Conservation (phyloP, 2,888 invertebrate genomes). For the Stomorhina lunata region DNA sequence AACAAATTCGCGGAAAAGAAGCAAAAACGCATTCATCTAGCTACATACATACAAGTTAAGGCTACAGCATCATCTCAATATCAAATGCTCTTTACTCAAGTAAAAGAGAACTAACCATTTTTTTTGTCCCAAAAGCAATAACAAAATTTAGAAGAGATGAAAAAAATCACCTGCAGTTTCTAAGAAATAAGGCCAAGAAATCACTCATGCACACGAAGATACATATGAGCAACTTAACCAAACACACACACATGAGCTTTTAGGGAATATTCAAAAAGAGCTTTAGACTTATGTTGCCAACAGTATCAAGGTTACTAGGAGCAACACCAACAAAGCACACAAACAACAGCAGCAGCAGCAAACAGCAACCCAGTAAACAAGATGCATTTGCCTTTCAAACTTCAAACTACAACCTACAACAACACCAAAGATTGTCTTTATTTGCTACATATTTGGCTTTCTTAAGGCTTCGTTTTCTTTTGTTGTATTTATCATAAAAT, state of each 20-base stretch:
- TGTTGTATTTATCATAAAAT: conserved; percentile 12
- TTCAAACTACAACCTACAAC: too few species aligned
- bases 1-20: conserved; percentile 80
- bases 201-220: conserved; percentile 38
- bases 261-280: too few species aligned
- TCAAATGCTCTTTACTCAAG: background rate
- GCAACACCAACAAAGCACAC: conserved; percentile 38
- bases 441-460: conserved; percentile 28
- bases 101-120: conserved; percentile 42
- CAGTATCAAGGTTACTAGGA: conserved; percentile 66
- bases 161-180: conserved; percentile 77
- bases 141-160: conserved; percentile 12
- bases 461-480: conserved; percentile 11
- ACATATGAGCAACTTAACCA: background rate
- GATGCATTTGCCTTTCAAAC: conserved; percentile 58
- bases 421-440: too few species aligned
- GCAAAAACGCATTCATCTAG: conserved; percentile 78
- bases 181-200: conserved; percentile 70
- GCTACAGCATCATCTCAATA: too few species aligned
- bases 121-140: conserved; percentile 33
- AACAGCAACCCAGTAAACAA: conserved; percentile 47
- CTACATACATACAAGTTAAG: conserved; percentile 69
- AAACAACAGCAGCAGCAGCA: too few species aligned
- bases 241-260: background rate
- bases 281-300: conserved; percentile 4